These are phyloP conservation scores for Pandemis corylana DNA, from an alignment of 2,888 invertebrate species.

Conservation along the genomic window DNA sequence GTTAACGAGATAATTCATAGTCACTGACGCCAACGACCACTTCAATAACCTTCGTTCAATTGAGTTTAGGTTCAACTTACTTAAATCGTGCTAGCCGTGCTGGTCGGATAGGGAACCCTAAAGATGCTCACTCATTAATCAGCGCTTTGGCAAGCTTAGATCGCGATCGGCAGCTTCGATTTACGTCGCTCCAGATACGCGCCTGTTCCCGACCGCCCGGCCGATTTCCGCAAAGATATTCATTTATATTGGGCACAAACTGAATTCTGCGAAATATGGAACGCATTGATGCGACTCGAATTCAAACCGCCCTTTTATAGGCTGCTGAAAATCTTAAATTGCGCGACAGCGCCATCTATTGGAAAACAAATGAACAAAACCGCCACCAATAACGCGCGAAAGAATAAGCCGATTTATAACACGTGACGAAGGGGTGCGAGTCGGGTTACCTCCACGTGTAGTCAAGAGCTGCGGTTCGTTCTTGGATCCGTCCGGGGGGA, in stretches of 20 bases:
- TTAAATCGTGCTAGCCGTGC: too few relatives aligned
- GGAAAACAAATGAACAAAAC: neutral
- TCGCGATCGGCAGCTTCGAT: conserved; percentile 66
- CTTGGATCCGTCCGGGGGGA: too few relatives aligned
- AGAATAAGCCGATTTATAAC: conserved; percentile 42
- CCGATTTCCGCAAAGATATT: conserved; percentile 54
- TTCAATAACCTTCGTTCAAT: too few relatives aligned
- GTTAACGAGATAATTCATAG: too few relatives aligned
- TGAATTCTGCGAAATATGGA: conserved; percentile 52
- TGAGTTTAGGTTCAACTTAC: too few relatives aligned
- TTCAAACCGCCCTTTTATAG: too few relatives aligned
- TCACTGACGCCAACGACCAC: too few relatives aligned
- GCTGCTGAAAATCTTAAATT: too few relatives aligned
- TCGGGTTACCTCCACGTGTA: too few relatives aligned
- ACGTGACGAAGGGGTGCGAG: conserved; percentile 37
- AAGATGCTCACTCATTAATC: conserved; percentile 64
- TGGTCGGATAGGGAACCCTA: too few relatives aligned
- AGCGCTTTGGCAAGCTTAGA: conserved; percentile 57
- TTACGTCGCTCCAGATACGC: conserved; percentile 72
- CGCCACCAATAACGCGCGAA: conserved; percentile 47
- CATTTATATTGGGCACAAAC: conserved; percentile 59
- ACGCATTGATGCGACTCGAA: conserved; percentile 18
- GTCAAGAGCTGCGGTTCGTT: too few relatives aligned
- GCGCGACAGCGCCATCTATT: too few relatives aligned
- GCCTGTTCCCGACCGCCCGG: conserved; percentile 49